Conservation (phyloP, 2,797 vertebrate species). For the Eulemur albifrons region DNA sequence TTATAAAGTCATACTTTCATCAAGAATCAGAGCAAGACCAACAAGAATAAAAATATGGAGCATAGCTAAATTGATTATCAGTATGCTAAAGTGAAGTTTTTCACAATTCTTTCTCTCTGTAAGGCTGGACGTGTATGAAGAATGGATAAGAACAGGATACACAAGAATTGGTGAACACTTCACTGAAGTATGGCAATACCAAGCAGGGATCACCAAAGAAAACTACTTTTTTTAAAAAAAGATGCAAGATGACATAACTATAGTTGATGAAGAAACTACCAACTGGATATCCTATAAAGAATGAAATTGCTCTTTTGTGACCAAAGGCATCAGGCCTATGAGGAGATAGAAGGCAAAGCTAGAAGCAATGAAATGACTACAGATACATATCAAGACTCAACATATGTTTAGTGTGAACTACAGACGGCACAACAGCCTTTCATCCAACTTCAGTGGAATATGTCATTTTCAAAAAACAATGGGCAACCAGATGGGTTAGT, state of each 20-base stretch:
- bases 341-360: background rate
- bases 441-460: background rate
- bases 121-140: background rate
- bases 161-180: background rate
- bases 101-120: background rate
- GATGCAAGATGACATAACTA: background rate
- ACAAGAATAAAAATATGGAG: constrained; percentile 15
- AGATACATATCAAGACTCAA: background rate
- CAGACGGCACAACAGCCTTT: background rate
- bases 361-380: background rate
- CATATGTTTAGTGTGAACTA: background rate
- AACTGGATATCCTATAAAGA: background rate
- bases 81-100: background rate
- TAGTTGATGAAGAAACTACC: background rate
- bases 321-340: background rate
- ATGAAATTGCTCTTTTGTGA: constrained; percentile 6
- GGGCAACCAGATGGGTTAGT: background rate
- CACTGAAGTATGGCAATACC: background rate
- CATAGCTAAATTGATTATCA: background rate
- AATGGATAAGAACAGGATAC: background rate
- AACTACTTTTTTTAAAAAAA: constrained; percentile 10
- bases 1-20: background rate
- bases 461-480: background rate
- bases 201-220: background rate
- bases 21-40: constrained; percentile 36